Evolutionary conservation across 2,888 invertebrate species (phyloP), one percentile per base, ranked within the genome.

Genomic region (Cynaeus angustus): DNA sequence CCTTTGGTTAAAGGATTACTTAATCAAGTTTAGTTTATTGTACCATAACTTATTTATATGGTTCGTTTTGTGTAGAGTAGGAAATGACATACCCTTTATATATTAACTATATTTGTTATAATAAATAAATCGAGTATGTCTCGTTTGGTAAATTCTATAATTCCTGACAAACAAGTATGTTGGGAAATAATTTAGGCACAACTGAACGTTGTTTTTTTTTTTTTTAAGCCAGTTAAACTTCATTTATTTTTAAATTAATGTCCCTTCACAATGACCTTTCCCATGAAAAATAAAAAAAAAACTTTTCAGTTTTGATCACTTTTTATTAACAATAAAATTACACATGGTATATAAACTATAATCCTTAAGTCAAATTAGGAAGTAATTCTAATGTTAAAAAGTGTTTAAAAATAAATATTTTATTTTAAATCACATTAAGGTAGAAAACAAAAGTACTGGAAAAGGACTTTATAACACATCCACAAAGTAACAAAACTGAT

Each of bases 401-500:
- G 41, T 37, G 14, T 8, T 43, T 55, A 28, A 52, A 28, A 69
- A 69, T 69, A 69, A 69, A 69, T 69, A 69, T 41, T 69, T 69
- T 69, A 64, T 64, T 68, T 64, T 13, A 55, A 69, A 65, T 69
- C 65, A 69, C 65, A 65, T 52, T 21, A 46, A 69, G 8, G 37
- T 12, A 64, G 58, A 65, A 56, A 45, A 33, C 13, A 58, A 33
- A 48, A 33, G 45, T 43, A 41, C 33, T 33, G 9, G n/a, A 41
- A 13, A 12, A 41, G 30, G 16, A 64, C 53, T 56, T 62, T 62
- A 50, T 59, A 68, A 68, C 55, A 68, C 68, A 68, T 68, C 46
- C 62, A 62, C 43, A 65, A 45, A 62, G 58, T 41, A 56, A 69
- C 56, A 50, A 64, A 56, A 69, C 53, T 62, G 62, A 52, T 26